Evolutionary conservation across 2,888 invertebrate genomes (phyloP).

Genomic region (Oligia fasciuncula): DNA sequence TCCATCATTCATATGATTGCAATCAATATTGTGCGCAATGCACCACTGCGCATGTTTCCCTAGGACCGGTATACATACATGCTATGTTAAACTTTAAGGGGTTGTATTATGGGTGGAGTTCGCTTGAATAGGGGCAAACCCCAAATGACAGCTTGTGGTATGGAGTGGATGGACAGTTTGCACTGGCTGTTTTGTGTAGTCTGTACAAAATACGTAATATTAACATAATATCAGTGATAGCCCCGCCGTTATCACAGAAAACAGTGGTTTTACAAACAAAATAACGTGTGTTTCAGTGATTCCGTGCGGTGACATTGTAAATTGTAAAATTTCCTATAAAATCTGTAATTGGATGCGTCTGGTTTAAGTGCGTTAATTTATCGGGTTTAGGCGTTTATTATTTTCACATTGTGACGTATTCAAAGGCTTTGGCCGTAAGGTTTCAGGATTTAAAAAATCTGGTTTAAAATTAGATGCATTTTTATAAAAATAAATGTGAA

Average conservation of each 20-base stretch:
- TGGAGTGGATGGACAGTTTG: constrained; percentile 80
- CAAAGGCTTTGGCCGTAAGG: not conserved
- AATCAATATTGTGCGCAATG: constrained; percentile 89
- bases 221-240: constrained; percentile 55
- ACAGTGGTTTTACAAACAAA: constrained; percentile 23
- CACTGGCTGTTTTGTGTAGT: constrained; percentile 65
- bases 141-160: constrained; percentile 83
- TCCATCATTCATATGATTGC: constrained; percentile 82
- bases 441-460: not conserved
- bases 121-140: constrained; percentile 48
- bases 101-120: constrained; percentile 34
- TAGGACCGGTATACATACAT: constrained; percentile 59
- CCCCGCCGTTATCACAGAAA: constrained; percentile 54
- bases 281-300: constrained; percentile 58
- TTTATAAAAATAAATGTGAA: not conserved
- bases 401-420: constrained; percentile 20
- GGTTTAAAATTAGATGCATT: not conserved
- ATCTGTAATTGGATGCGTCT: constrained; percentile 34
- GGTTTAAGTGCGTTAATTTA: constrained; percentile 48
- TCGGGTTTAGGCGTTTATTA: constrained; percentile 22
- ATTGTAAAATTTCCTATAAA: constrained; percentile 39
- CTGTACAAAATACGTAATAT: constrained; percentile 63
- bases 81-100: constrained; percentile 64
- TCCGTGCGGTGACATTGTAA: constrained; percentile 39
- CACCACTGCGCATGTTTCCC: constrained; percentile 87